These are phyloP conservation scores for Ormia ochracea DNA, from an alignment of 2,888 invertebrate genomes.

Conservation along the genomic window DNA sequence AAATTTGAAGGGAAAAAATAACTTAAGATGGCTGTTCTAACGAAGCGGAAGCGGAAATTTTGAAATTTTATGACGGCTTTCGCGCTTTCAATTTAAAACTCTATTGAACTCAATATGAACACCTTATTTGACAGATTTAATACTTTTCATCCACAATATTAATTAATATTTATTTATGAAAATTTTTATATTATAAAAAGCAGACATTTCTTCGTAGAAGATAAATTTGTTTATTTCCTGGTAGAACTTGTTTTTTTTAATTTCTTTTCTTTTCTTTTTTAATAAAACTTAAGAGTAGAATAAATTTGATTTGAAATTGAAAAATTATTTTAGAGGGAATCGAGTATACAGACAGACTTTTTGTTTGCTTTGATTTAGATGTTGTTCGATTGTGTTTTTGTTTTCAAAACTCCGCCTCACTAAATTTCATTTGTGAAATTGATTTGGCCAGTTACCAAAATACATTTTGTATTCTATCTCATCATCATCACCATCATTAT, in stretches of 20 bases:
- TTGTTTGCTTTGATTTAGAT: background rate
- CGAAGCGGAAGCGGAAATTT: no score
- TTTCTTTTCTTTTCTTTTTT: background rate
- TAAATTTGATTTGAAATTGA: background rate
- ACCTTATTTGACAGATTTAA: no score
- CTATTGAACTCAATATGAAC: no score
- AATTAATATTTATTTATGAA: background rate
- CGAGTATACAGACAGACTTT: no score
- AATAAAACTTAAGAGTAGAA: background rate
- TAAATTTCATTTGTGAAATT: constrained; percentile 10
- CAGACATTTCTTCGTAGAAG: background rate
- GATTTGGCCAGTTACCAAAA: constrained; percentile 48
- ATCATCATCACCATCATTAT: constrained; percentile 22
- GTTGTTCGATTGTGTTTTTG: background rate
- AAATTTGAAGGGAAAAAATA: no score
- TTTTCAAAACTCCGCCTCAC: background rate
- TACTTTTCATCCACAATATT: background rate
- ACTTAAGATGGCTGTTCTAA: no score
- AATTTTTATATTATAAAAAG: background rate
- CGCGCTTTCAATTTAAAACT: no score
- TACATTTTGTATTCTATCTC: constrained; percentile 14
- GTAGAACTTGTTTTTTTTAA: background rate
- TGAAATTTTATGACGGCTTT: no score
- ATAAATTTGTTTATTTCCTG: background rate
- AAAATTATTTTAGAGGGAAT: background rate